These are phyloP conservation scores for Vulpes ferrilata DNA, from an alignment of 2,113 vertebrate genomes.

Conservation along the genomic window DNA sequence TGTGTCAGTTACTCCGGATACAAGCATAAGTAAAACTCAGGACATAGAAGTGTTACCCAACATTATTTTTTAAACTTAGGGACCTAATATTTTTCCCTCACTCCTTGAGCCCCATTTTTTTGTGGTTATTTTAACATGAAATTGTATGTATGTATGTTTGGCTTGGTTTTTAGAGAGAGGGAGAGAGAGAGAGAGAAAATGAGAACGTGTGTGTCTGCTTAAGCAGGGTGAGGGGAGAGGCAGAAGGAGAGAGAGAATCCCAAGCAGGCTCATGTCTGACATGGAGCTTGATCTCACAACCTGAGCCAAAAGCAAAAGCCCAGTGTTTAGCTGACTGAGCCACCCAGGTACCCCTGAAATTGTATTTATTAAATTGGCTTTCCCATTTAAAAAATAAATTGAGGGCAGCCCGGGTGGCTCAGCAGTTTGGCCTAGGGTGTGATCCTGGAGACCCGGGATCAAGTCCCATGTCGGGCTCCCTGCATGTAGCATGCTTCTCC, in stretches of 20 bases:
- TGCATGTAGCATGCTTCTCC: too few relatives aligned
- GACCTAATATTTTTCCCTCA: background rate
- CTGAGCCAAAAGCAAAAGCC: background rate
- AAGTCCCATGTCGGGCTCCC: too few relatives aligned
- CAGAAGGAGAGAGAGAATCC: background rate
- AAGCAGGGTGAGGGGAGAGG: background rate
- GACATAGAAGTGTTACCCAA: background rate
- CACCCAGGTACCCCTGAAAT: background rate
- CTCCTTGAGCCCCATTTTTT: background rate
- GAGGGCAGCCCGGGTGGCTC: too few relatives aligned
- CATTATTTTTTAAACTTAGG: background rate
- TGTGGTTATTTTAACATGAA: background rate
- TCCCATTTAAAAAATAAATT: conserved; percentile 25
- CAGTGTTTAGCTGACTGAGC: background rate
- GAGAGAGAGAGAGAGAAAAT: too few relatives aligned
- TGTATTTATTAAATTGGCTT: conserved; percentile 43
- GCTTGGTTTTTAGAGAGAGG: background rate
- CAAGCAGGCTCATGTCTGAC: background rate
- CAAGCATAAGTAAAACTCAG: conserved; percentile 13
- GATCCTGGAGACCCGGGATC: too few relatives aligned
- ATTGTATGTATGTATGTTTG: background rate
- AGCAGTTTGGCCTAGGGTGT: too few relatives aligned
- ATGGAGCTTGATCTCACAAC: background rate
- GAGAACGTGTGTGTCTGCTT: background rate
- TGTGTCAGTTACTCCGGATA: background rate